A percentile compares a stretch with the other conserved stretches of the same genome.
Conservation (phyloP, 2,888 invertebrate species). For the Petrophora chlorosata region DNA sequence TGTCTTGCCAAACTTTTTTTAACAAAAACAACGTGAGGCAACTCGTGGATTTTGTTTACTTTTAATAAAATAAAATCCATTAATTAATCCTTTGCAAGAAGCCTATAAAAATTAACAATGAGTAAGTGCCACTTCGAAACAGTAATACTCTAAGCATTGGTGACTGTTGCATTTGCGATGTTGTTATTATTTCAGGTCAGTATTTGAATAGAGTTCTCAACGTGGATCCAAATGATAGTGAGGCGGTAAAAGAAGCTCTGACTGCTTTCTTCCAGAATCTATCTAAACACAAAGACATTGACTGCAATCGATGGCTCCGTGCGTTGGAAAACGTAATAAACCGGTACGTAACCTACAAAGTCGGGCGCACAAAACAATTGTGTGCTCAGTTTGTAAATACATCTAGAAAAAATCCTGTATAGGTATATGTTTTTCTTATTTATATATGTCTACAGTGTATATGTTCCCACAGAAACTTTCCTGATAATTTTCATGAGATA, state of each 20-base stretch:
- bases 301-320: conserved; percentile 58
- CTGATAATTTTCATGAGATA: neutral
- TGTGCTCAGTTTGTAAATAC: neutral
- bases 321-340: conserved; percentile 59
- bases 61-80: conserved; percentile 1
- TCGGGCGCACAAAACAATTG: neutral
- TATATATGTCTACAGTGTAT: neutral
- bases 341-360: conserved; percentile 67
- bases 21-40: no score
- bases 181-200: conserved; percentile 54
- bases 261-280: conserved; percentile 62
- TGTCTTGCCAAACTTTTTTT: no score
- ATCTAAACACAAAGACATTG: conserved; percentile 51
- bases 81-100: neutral
- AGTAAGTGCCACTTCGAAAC: conserved; percentile 34
- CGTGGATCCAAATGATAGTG: conserved; percentile 67
- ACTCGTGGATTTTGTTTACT: conserved; percentile 44
- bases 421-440: neutral
- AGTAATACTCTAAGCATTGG: no score
- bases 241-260: conserved; percentile 66
- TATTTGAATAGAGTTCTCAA: conserved; percentile 64
- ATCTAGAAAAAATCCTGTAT: no score
- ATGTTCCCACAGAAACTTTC: neutral
- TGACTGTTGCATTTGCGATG: no score
- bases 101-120: conserved; percentile 17